phyloP scores from a whole-genome alignment of 2,797 vertebrate genomes.

The Micromesistius poutassou region DNA sequence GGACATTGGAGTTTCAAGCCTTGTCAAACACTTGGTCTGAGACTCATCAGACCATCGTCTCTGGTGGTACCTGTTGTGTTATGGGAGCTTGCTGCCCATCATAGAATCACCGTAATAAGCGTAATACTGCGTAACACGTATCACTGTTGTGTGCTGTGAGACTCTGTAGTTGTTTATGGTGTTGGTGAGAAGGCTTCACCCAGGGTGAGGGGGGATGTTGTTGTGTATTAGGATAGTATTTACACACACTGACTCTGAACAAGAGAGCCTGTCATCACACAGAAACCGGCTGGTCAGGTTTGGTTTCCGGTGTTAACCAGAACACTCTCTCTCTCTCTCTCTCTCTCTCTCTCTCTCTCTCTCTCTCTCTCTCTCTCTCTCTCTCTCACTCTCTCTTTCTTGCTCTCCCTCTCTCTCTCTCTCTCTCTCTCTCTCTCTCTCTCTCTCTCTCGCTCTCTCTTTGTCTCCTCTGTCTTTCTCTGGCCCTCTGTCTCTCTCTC shows the following conservation, averaged over 20 bases:
- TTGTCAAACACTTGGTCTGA: no score
- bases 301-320: background rate
- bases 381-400: no score
- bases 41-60: no score
- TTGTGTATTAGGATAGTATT: background rate
- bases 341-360: background rate
- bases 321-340: background rate
- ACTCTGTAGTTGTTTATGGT: background rate
- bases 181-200: background rate
- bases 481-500: no score
- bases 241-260: background rate
- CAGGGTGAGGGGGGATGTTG: background rate
- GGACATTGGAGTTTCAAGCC: no score
- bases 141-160: no score
- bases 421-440: background rate
- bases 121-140: no score
- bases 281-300: constrained; percentile 13
- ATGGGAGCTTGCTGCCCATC: no score
- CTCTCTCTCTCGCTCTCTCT: background rate
- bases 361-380: background rate
- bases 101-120: no score
- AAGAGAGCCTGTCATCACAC: constrained; percentile 5
- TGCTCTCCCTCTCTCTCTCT: background rate
- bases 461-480: background rate
- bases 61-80: no score